These are phyloP conservation scores for Papilio glaucus DNA, from an alignment of 1,140 invertebrate genomes.

Conservation along the genomic window DNA sequence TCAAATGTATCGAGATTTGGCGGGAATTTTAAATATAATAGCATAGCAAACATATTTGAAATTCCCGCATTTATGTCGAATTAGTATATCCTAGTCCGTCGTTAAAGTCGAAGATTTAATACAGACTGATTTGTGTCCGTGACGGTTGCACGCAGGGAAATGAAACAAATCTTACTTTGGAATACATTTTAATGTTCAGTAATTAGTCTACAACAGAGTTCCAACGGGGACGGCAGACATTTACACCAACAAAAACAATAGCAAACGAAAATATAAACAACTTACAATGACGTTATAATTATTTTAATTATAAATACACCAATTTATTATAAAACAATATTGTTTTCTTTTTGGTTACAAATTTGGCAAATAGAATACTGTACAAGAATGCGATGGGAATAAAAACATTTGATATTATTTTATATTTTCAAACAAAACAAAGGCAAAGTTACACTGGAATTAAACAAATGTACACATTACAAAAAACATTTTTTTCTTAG, in stretches of 20 bases:
- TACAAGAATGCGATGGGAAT: neutral
- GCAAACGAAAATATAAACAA: slow-evolving; percentile 31
- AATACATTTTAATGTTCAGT: slow-evolving; percentile 44
- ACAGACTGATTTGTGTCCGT: too few species aligned
- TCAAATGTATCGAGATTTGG: too few species aligned
- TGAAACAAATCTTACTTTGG: neutral
- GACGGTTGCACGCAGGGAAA: too few species aligned
- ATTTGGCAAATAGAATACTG: slow-evolving; percentile 49
- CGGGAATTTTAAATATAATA: too few species aligned
- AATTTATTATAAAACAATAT: slow-evolving; percentile 51
- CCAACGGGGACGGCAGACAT: slow-evolving; percentile 52
- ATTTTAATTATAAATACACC: slow-evolving; percentile 40
- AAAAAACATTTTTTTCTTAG: neutral
- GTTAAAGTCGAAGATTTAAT: too few species aligned
- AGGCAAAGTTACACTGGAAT: neutral
- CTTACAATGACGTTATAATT: neutral
- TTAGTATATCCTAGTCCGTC: too few species aligned
- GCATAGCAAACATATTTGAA: too few species aligned
- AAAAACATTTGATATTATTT: neutral
- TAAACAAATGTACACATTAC: too few species aligned
- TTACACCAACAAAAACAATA: slow-evolving; percentile 34
- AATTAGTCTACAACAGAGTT: slow-evolving; percentile 45
- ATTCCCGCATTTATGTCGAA: too few species aligned
- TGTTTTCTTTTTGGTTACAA: slow-evolving; percentile 56
- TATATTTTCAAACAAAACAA: too few species aligned